Base-by-base conservation (phyloP, 2,888 invertebrate genomes). In the Diplolepis rosae region DNA sequence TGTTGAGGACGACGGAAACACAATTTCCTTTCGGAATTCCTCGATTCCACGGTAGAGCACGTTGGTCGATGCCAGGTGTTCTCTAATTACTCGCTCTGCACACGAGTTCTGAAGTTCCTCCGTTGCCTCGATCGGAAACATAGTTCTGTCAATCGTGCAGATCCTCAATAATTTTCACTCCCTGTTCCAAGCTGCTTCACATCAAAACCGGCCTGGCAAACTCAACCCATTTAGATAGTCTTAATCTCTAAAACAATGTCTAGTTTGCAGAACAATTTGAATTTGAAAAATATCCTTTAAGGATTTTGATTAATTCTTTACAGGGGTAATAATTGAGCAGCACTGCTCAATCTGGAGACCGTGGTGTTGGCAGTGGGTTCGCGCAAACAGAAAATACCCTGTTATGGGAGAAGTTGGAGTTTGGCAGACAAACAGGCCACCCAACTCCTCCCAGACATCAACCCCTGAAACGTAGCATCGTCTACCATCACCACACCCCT, bases 371-470 rank as follows among this genome's bases (percentile, higher is more conserved):
- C 45, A 50, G 42, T 75, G 73, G 75, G 52, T 74, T 76, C 76
- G 77, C 78, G 79, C 80, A 81, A 80, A 81, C 81, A 79, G 79
- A 82, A 81, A 80, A 82, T 77, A 79, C 78, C 77, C 77, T 75
- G 75, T 78, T 80, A 75, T 73, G 77, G 76, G 76, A 75, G 77
- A 81, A 81, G 81, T 81, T 79, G 70, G 76, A 80, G 75, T 77
- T 71, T 78, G 75, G 76, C 79, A 77, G 75, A 81, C 82, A 81
- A 80, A 80, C 82, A 79, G 77, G 71, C 76, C 74, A 56, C 69
- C 65, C 48, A 42, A 27, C 42, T 70, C 66, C 39, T 50, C 52
- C 48, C 66, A 35, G 42, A 45, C 48, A 42, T 24, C 32, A 42
- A 68, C 32, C 66, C 67, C 50, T 54, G 30, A 65, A 35, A 15